Base-by-base conservation (phyloP, 2,113 vertebrate species). In the Salvator merianae region DNA sequence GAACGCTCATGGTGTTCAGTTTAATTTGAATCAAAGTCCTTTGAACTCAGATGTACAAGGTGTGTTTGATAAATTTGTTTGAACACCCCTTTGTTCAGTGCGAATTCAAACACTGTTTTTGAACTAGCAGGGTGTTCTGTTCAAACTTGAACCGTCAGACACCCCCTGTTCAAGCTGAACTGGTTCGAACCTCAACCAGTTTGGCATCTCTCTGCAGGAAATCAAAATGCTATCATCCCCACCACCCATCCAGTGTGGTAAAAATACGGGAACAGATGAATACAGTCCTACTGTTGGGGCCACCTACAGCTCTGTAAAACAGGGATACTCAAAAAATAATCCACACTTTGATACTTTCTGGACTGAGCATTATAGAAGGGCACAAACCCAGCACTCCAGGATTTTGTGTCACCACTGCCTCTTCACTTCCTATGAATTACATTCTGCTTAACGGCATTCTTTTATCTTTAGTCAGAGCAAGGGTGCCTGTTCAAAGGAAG, bases 381-480 rank as follows among this genome's bases (percentile, higher is more conserved):
- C 69, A 59, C 34, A 83, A 88, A 88, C 90, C 82, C 50, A 87
- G 80, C 80, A 85, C 59, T n/a, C 77, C 84, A 86, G 72, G 50
- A 87, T 7, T 8, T 36, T 47, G 43, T 65, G 83, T 40, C 63
- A 91, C 79, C n/a, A 84, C 69, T 38, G 75, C 43, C 82, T 84
- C 83, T 88, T 82, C 86, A 79, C 68, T 86, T 55, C 43, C n/a
- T 83, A 85, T 79, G 88, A 86, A 91, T 84, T 62, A 53, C 79
- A 88, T 63, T 32, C 34, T 69, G 38, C 74, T 90, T 85, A 92
- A 76, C 84, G 86, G 92, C 88, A 81, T 74, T 8, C 34, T 93
- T 94, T 92, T 85, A 87, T 69, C 87, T 89, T 94, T 91, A 88
- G 91, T 84, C 90, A 79, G 62, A 89, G 77, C 82, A 89, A 87